phyloP scores from a whole-genome alignment of 2,113 vertebrate genomes.

The Zosterops pallidus region DNA sequence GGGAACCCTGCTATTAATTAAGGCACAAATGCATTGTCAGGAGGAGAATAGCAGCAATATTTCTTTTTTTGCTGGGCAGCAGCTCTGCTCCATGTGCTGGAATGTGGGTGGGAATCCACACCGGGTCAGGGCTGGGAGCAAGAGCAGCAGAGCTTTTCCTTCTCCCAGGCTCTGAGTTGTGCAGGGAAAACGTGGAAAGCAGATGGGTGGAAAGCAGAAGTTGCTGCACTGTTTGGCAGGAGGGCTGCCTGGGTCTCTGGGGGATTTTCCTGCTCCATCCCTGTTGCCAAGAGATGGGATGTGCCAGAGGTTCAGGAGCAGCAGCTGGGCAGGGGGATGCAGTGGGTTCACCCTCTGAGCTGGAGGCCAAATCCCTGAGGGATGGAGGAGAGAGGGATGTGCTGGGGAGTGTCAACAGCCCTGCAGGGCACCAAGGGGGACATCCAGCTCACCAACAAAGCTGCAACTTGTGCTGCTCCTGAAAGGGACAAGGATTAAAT shows the following conservation, averaged over 20 bases:
- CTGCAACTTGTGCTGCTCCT: not conserved
- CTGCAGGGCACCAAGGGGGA: not conserved
- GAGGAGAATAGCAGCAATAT: slow-evolving; percentile 12
- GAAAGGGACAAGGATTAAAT: not conserved
- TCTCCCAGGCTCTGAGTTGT: not conserved
- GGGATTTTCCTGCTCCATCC: not conserved
- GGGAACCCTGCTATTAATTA: slow-evolving; percentile 55
- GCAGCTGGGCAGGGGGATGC: not conserved
- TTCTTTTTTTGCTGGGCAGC: slow-evolving; percentile 9
- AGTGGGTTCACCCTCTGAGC: rapidly evolving
- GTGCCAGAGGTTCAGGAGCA: not conserved
- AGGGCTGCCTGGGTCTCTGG: not conserved
- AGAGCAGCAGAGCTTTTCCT: slow-evolving; percentile 10
- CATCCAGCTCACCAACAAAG: not conserved
- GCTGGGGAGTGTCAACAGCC: rapidly evolving
- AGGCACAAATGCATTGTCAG: slow-evolving; percentile 50
- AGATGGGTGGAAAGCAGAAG: not conserved
- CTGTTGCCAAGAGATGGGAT: not conserved
- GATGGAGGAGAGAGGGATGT: not conserved
- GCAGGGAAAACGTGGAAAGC: not conserved
- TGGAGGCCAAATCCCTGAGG: not conserved
- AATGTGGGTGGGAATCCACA: slow-evolving; percentile 33
- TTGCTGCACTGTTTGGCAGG: not conserved
- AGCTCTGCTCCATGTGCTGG: slow-evolving; percentile 19
- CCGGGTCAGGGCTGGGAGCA: not conserved